These are phyloP conservation scores for Drosophila dunni DNA, from an alignment of 1,140 invertebrate species.

Conservation along the genomic window DNA sequence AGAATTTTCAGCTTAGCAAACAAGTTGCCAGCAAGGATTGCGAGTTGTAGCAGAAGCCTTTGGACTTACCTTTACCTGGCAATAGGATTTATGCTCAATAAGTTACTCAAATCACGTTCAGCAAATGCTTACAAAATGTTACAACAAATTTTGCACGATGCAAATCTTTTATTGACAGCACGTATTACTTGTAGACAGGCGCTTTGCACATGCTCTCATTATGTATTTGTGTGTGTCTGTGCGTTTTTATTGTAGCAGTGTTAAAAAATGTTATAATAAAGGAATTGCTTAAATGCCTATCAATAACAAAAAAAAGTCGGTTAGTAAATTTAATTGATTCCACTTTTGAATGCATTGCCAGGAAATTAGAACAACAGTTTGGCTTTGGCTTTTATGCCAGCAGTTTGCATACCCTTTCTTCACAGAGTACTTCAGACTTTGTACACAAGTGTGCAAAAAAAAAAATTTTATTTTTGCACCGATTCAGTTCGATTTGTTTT, in stretches of 20 bases:
- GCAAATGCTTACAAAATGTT: slow-evolving; percentile 77
- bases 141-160: slow-evolving; percentile 61
- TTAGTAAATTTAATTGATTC: slow-evolving; percentile 54
- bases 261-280: slow-evolving; percentile 25
- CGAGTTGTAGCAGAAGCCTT: slow-evolving; percentile 10
- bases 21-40: slow-evolving; percentile 38
- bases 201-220: slow-evolving; percentile 62
- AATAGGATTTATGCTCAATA: slow-evolving; percentile 64
- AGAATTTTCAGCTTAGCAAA: slow-evolving; percentile 43
- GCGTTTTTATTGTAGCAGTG: not conserved
- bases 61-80: slow-evolving; percentile 19
- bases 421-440: not conserved
- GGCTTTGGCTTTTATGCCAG: slow-evolving; percentile 28
- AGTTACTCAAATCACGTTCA: slow-evolving; percentile 77
- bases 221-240: not conserved
- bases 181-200: slow-evolving; percentile 65
- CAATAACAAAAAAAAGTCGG: slow-evolving; percentile 3
- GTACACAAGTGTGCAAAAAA: not conserved
- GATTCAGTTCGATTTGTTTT: not conserved
- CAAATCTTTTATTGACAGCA: slow-evolving; percentile 80
- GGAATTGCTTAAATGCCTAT: slow-evolving; percentile 23
- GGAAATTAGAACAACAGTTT: slow-evolving; percentile 29
- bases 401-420: not conserved
- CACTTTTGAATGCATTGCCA: slow-evolving; percentile 28
- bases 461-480: not conserved